Evolutionary conservation across 2,888 invertebrate genomes (phyloP).

Genomic region (Trilocha varians): DNA sequence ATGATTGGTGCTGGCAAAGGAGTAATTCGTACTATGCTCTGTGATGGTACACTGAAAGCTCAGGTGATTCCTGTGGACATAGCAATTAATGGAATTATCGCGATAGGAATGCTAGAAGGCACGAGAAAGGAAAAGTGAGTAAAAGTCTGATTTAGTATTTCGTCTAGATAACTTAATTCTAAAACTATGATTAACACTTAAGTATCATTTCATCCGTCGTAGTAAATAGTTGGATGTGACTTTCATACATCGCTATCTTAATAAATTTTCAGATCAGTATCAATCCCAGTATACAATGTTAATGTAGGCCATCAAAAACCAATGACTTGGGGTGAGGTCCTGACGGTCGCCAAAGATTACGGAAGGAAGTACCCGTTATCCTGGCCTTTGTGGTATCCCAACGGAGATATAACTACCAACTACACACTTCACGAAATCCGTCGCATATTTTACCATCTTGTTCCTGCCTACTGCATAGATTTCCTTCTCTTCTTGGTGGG

Average conservation of each 20-base stretch:
- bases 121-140: constrained; percentile 59
- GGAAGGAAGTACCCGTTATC: constrained; percentile 84
- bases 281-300: constrained; percentile 89
- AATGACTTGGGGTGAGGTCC: constrained; percentile 88
- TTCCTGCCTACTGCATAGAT: constrained; percentile 87
- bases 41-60: constrained; percentile 77
- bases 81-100: constrained; percentile 85
- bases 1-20: constrained; percentile 89
- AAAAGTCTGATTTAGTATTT: no score
- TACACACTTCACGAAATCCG: constrained; percentile 76
- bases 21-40: constrained; percentile 87
- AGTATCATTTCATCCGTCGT: no score
- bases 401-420: constrained; percentile 82
- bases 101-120: constrained; percentile 79
- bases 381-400: constrained; percentile 89
- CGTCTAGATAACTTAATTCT: no score
- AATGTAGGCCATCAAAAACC: constrained; percentile 87
- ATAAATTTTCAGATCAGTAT: constrained; percentile 63
- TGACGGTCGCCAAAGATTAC: constrained; percentile 78
- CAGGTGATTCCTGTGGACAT: constrained; percentile 86
- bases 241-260: no score
- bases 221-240: no score
- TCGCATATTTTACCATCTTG: constrained; percentile 80
- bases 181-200: no score
- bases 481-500: constrained; percentile 79